Percentiles rank a stretch among this genome's conserved stretches.
Conservation (phyloP, 2,113 vertebrate species). For the Psittacara wagleri region DNA sequence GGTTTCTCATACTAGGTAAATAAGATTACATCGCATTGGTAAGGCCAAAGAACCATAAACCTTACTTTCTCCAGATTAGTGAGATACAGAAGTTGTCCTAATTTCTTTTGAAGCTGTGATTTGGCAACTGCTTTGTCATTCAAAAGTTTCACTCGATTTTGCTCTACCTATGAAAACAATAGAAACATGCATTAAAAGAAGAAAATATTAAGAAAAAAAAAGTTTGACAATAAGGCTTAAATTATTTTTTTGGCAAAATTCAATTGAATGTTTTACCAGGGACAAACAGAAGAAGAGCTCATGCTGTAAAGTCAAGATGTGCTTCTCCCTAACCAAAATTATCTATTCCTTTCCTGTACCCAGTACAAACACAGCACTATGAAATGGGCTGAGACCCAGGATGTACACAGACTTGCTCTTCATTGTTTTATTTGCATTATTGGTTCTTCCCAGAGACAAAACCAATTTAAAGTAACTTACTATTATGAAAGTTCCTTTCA, state of each 20-base stretch:
- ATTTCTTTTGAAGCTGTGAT: slow-evolving; percentile 96
- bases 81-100: slow-evolving; percentile 95
- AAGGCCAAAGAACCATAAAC: neutral
- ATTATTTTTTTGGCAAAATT: neutral
- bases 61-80: slow-evolving; percentile 94
- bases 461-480: neutral
- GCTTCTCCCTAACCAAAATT: neutral
- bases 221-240: neutral
- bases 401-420: neutral
- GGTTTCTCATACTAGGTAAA: neutral
- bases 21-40: neutral
- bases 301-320: neutral
- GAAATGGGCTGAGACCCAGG: neutral
- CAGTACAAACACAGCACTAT: neutral
- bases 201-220: neutral
- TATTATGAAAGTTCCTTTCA: neutral
- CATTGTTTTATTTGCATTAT: neutral
- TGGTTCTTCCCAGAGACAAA: neutral
- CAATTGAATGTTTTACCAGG: neutral
- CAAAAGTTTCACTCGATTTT: slow-evolving; percentile 91
- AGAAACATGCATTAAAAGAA: neutral
- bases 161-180: slow-evolving; percentile 85
- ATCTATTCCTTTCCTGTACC: neutral
- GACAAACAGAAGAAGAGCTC: neutral
- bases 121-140: slow-evolving; percentile 94